These are phyloP conservation scores for Onthophagus taurus DNA, from an alignment of 1,140 invertebrate genomes.

Conservation along the genomic window DNA sequence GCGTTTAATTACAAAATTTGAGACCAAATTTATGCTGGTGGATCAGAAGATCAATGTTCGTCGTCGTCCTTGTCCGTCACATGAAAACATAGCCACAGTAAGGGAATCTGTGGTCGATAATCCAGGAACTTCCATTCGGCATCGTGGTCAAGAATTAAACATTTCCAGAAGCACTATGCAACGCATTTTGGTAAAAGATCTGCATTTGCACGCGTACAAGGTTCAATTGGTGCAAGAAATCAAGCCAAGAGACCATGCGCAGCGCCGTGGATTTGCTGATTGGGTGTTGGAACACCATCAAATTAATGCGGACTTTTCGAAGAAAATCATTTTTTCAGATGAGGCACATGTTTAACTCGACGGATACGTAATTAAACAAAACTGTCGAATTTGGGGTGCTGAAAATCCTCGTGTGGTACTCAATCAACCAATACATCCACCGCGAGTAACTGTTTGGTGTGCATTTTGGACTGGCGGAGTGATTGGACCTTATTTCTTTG, in stretches of 20 bases:
- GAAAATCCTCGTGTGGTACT: conserved; percentile 3
- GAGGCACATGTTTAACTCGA: conserved; percentile 34
- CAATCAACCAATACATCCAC: background rate
- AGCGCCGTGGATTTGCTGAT: conserved; percentile 16
- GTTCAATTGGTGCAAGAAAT: conserved; percentile 22
- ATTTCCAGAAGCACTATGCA: conserved; percentile 27
- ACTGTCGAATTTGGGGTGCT: conserved; percentile 30
- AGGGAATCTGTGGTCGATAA: conserved; percentile 23
- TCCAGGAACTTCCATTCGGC: conserved; percentile 27
- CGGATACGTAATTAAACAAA: conserved; percentile 35
- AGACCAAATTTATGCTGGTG: conserved; percentile 13
- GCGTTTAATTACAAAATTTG: conserved; percentile 25
- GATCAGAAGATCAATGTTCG: conserved; percentile 15
- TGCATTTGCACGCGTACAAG: conserved; percentile 22
- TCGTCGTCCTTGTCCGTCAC: conserved; percentile 16
- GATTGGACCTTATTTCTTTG: too few relatives aligned
- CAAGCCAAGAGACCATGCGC: conserved; percentile 20
- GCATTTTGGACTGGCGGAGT: conserved; percentile 9
- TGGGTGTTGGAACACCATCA: conserved; percentile 17
- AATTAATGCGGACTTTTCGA: too few relatives aligned
- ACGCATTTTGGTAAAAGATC: conserved; percentile 19
- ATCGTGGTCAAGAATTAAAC: conserved; percentile 20
- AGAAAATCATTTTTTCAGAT: conserved; percentile 30
- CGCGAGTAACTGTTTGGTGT: conserved; percentile 5
- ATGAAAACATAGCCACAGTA: conserved; percentile 21